phyloP scores from a whole-genome alignment of 1,140 invertebrate species.

The Anthonomus grandis region DNA sequence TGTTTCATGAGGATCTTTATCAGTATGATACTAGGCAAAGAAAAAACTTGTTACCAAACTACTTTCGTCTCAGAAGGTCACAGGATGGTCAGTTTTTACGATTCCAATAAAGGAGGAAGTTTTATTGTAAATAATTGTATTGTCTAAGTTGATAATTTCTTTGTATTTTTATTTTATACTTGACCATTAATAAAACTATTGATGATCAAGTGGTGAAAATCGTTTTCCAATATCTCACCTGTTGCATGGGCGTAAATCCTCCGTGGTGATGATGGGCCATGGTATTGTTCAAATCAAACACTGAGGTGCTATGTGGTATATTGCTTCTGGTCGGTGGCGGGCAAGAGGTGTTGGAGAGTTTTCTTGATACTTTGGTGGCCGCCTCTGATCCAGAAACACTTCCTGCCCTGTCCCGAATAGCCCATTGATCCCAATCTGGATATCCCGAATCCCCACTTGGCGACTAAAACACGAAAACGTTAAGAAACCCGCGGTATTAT shows the following conservation, averaged over 20 bases:
- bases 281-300: slow-evolving; percentile 54
- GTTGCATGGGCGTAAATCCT: slow-evolving; percentile 48
- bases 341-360: slow-evolving; percentile 42
- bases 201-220: too few species aligned
- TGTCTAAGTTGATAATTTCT: too few species aligned
- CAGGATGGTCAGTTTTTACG: too few species aligned
- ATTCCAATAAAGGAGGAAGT: too few species aligned
- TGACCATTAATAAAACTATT: too few species aligned
- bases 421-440: slow-evolving; percentile 48
- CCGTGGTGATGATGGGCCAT: slow-evolving; percentile 41
- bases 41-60: too few species aligned
- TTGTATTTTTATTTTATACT: too few species aligned
- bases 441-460: slow-evolving; percentile 49
- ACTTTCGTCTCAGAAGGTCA: too few species aligned
- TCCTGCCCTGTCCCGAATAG: slow-evolving; percentile 49
- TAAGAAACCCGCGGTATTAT: neutral
- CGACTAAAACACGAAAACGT: neutral
- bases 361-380: slow-evolving; percentile 33
- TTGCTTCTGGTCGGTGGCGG: slow-evolving; percentile 26
- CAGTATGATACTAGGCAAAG: too few species aligned
- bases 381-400: slow-evolving; percentile 51
- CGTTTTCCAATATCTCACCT: slow-evolving; percentile 38
- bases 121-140: too few species aligned
- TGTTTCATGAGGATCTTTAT: too few species aligned
- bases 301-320: slow-evolving; percentile 51